Evolutionary conservation across 2,888 invertebrate genomes (phyloP), one percentile per base, ranked within the genome.

Genomic region (Cryptocephalus primarius): DNA sequence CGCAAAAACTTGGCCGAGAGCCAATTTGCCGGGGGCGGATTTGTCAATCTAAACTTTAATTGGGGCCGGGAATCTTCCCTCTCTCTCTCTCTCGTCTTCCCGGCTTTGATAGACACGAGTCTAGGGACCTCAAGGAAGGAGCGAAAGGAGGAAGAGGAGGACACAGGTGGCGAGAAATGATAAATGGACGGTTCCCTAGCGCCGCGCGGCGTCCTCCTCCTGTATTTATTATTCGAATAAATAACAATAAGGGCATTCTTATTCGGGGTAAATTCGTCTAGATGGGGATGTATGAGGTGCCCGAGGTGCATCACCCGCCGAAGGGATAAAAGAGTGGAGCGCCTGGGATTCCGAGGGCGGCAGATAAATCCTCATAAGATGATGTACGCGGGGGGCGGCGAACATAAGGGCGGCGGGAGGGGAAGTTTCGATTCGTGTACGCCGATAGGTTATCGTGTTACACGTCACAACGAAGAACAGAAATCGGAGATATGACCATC

Each of bases 211-310:
- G 55, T 56, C 59, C 60, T 57, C 60, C 62, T 65, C 65, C 65
- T 66, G 66, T 67, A 67, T 68, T 68, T 68, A 68, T 68, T 63
- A 63, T 63, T 55, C 58, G 58, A 62, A 67, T 68, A 68, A 68
- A 68, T 67, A 67, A 66, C 64, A 66, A 66, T 66, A 61, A 64
- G 63, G 60, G 58, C 59, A 55, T 64, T 63, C 63, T 65, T 65
- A 66, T 64, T 63, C 62, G 60, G 60, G 22, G 22, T 22, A 22
- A 22, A 22, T 22, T 22, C 22, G 22, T 22, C 22, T 22, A 22
- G 22, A 22, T 22, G 22, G 22, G 22, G 22, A 22, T 22, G 22
- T 22, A 22, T 22, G 22, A 22, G 22, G 22, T 22, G 22, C 22
- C 22, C 22, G 22, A 2, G 22, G 22, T 33, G 45, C 45, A 47